Evolutionary conservation across 2,113 vertebrate species (phyloP).

Genomic region (Bubo scandiacus): DNA sequence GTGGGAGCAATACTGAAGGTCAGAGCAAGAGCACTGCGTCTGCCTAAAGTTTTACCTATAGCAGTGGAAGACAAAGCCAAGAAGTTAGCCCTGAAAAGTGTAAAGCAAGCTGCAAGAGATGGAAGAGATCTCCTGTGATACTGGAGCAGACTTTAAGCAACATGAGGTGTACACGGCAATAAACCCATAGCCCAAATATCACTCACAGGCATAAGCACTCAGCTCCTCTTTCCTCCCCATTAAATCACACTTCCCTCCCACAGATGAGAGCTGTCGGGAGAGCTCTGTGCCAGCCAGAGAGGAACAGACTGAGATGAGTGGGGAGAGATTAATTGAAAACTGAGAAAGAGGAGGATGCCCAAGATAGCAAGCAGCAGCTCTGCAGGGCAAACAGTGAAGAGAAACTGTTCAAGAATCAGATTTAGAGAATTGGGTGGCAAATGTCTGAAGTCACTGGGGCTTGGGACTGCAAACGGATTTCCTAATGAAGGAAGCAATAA

Average conservation of each 20-base stretch:
- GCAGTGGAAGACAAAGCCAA: neutral
- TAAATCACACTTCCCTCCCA: conserved; percentile 26
- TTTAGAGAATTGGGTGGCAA: neutral
- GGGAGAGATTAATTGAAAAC: conserved; percentile 36
- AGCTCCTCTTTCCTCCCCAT: neutral
- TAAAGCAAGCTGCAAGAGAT: neutral
- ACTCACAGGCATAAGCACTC: neutral
- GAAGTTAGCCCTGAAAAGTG: neutral
- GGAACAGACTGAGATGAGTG: conserved; percentile 30
- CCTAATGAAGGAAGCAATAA: neutral
- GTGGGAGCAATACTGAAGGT: conserved; percentile 24
- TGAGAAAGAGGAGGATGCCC: conserved; percentile 19
- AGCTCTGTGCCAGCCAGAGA: neutral
- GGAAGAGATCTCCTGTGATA: neutral
- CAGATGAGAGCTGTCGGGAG: neutral
- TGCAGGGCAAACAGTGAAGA: conserved; percentile 21
- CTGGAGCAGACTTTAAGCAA: neutral
- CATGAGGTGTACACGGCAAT: neutral
- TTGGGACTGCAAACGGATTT: neutral
- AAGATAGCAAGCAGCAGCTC: conserved; percentile 16
- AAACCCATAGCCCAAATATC: neutral
- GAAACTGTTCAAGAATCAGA: neutral
- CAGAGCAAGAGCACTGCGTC: neutral
- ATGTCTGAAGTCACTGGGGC: neutral
- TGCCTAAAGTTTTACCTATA: neutral